Evolutionary conservation across 2,113 vertebrate species (phyloP), one percentile per base, ranked within the genome.

Genomic region (Tenebrosternarchus preto): DNA sequence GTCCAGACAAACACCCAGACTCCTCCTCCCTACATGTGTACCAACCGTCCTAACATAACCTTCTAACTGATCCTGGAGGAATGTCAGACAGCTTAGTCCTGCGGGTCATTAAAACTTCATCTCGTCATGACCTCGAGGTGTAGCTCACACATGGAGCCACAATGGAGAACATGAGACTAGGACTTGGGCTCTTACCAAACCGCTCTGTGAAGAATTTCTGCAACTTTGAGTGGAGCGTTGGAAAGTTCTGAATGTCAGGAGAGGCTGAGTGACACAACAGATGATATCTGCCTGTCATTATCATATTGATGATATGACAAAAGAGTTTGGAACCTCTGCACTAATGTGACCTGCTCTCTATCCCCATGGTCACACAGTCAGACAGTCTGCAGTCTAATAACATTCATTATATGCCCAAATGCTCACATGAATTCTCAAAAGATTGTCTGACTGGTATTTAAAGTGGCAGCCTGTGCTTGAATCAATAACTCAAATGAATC

Each of bases 271-370:
- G 73, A 43, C 64, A 73, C 71, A 72, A 25, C 50, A 57, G 39
- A 46, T 55, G 81, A 82, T 75, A 33, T 81, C 76, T 61, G 50
- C 82, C 53, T 82, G 82, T 74, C 77, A 80, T 86, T 79, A 84
- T 29, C 55, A 63, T 76, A 84, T 84, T 80, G 85, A 84, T 86
- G 82, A 82, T 80, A 46, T 86, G 76, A 76, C 85, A 82, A 56
- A 79, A 56, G 60, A 61, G 64, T 57, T 63, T 66, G 33, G 63
- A 72, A 73, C 59, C 59, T 77, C 78, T 77, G 59, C 59, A 57
- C 31, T 73, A 76, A 39, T 33, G 61, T 86, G 79, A 82, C 77
- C 82, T 60, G 53, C 61, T 75, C 60, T 27, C 22, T 64, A 22
- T 82, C 29, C 75, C 69, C 72, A 27, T 8, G 11, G 36, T 71